Base-by-base conservation (phyloP, 2,113 vertebrate species). In the Acrocephalus kingi region DNA sequence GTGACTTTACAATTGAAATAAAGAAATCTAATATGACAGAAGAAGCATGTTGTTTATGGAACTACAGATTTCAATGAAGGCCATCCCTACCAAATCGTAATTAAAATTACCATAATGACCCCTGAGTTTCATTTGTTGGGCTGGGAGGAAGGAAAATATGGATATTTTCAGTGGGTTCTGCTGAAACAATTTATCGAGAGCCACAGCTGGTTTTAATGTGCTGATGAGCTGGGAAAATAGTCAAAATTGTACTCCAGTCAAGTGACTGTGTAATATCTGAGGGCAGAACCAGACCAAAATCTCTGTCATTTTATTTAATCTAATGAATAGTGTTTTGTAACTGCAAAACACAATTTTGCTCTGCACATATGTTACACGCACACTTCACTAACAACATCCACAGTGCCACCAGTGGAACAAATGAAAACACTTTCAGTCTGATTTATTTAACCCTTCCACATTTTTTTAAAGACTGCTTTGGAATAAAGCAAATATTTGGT, bases 131-230 rank as follows among this genome's bases (percentile, higher is more conserved):
- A 86, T 95, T 79, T 95, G 58, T 64, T 74, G 91, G 71, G 88
- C 84, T 88, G 83, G 55, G 77, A 92, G 77, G 69, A 80, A 91
- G 84, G 88, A 97, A 96, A 95, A 95, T 93, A 87, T 11, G 33
- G 71, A 85, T 87, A 80, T 85, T 96, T 96, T 89, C 74, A 64
- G 94, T 89, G 93, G 77, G 81, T 92, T 96, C 87, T 96, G 96
- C 80, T 95, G 89, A 96, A 96, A 84, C 75, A 83, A 92, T 96
- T 97, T 97, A 90, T 90, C 2, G 84, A 96, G 89, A 59, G 81
- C 87, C 84, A 95, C 95, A 97, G 96, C 93, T 97, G 97, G 90
- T 97, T 98, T 97, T 95, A 98, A 97, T 98, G 97, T 96, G 94
- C 85, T 92, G 95, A 97, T 69, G 67, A 96, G 94, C 97, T 97